Conservation (phyloP, 2,797 vertebrate genomes). For the Gymnodraco acuticeps region DNA sequence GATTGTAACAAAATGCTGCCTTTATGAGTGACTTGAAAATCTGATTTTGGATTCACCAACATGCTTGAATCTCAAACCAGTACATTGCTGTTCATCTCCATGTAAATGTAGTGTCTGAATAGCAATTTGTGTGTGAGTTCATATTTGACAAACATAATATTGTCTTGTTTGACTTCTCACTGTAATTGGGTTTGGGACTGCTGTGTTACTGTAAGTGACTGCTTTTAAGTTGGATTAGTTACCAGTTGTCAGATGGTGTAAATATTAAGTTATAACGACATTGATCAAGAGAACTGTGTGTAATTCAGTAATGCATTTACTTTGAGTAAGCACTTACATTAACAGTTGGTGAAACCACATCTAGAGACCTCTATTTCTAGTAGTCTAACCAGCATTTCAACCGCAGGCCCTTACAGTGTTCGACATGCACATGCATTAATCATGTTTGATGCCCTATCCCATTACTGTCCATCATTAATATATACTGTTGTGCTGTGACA, state of each 20-base stretch:
- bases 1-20: no score
- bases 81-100: no score
- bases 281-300: neutral
- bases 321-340: neutral
- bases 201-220: neutral
- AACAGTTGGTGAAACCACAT: neutral
- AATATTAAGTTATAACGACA: neutral
- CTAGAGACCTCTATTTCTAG: neutral
- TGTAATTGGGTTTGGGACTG: no score
- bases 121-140: no score
- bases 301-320: neutral
- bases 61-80: neutral
- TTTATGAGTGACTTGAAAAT: neutral
- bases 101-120: no score
- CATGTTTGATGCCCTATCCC: conserved; percentile 19
- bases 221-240: neutral
- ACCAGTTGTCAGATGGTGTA: neutral
- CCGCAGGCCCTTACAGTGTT: conserved; percentile 8
- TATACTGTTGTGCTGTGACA: conserved; percentile 11
- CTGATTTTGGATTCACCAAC: neutral
- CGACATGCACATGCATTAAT: conserved; percentile 15
- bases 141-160: no score
- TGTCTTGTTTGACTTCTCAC: no score
- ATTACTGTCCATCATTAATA: conserved; percentile 26
- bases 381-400: conserved; percentile 1